Conservation (phyloP, 2,888 invertebrate species). For the Baccha elongata region DNA sequence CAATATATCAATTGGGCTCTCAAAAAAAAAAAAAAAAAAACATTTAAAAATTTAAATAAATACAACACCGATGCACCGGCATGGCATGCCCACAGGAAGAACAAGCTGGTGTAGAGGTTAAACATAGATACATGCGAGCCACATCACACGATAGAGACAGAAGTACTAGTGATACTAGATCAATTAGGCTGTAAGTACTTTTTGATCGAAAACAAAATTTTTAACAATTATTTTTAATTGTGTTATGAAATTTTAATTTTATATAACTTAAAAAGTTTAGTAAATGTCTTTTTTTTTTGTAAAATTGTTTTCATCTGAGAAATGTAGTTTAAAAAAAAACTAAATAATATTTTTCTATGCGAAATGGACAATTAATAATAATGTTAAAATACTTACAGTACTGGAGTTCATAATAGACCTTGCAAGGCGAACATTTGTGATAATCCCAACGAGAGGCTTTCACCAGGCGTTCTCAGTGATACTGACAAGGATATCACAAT, state of each 20-base stretch:
- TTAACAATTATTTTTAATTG: constrained; percentile 10
- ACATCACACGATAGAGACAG: constrained; percentile 77
- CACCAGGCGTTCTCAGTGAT: constrained; percentile 75
- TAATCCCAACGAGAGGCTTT: constrained; percentile 76
- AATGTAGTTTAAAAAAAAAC: not conserved
- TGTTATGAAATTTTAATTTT: constrained; percentile 5
- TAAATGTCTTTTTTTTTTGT: constrained; percentile 37
- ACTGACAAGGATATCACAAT: constrained; percentile 73
- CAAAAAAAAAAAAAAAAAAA: constrained; percentile 21
- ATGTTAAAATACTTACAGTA: constrained; percentile 60
- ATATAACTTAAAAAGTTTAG: constrained; percentile 10
- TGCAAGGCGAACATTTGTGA: constrained; percentile 75
- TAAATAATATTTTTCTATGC: not conserved
- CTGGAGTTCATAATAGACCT: constrained; percentile 74
- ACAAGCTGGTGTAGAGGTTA: constrained; percentile 84
- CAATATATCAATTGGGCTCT: constrained; percentile 26
- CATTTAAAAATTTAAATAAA: constrained; percentile 43
- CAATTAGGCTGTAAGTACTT: constrained; percentile 78
- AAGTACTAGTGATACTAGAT: constrained; percentile 79
- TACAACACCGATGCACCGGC: constrained; percentile 68
- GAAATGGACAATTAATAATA: not conserved
- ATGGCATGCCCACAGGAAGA: constrained; percentile 82
- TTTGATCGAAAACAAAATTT: constrained; percentile 20
- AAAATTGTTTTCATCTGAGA: constrained; percentile 20
- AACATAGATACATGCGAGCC: constrained; percentile 78